phyloP scores from a whole-genome alignment of 92 coral and sea anemone genomes.

The Blastomussa wellsi region DNA sequence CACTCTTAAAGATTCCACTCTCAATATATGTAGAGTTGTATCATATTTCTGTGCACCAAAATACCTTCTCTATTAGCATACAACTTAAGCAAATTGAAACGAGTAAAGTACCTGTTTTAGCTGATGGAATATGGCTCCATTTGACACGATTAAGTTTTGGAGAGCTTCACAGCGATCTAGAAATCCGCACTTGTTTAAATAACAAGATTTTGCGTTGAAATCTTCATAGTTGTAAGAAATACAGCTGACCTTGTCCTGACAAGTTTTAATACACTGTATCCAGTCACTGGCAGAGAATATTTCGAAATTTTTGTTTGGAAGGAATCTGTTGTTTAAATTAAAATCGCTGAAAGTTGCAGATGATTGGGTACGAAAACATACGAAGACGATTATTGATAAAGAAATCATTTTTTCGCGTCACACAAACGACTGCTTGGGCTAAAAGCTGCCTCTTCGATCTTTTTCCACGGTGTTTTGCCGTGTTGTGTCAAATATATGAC shows the following conservation, averaged over 20 bases:
- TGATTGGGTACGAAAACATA: background rate
- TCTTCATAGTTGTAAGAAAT: conserved; percentile 7
- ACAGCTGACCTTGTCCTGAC: background rate
- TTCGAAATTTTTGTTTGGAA: background rate
- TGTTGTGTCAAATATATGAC: background rate
- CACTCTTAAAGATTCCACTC: too few relatives aligned
- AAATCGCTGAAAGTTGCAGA: background rate
- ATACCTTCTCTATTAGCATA: too few relatives aligned
- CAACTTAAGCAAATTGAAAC: background rate
- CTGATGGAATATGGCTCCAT: conserved; percentile 20
- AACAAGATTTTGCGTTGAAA: background rate
- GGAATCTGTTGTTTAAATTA: conserved; percentile 2
- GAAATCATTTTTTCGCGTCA: background rate
- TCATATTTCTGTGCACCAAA: too few relatives aligned
- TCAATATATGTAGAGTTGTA: too few relatives aligned
- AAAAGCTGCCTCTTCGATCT: background rate
- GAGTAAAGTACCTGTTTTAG: conserved; percentile 9
- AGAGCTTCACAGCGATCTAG: conserved; percentile 24
- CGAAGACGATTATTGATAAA: background rate
- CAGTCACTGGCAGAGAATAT: conserved; percentile 4
- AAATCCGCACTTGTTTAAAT: conserved; percentile 19
- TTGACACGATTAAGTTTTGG: conserved; percentile 5
- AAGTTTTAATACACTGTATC: conserved; percentile 14
- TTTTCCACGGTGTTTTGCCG: background rate
- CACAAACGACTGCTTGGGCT: background rate